Evolutionary conservation across 2,888 invertebrate genomes (phyloP).

Genomic region (Norana najaformis): DNA sequence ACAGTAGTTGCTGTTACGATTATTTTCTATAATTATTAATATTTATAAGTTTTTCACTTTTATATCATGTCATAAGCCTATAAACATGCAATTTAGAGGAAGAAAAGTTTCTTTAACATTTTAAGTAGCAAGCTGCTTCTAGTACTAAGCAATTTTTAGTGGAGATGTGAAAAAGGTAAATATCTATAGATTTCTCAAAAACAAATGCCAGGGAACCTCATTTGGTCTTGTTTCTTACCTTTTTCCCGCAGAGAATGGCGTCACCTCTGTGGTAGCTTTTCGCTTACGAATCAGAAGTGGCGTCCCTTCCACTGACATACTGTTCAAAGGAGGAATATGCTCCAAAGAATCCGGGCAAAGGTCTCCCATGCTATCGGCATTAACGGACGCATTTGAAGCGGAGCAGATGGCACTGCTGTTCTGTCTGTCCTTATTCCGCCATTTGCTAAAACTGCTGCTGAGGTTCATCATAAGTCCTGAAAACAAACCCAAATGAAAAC

Average conservation of each 20-base stretch:
- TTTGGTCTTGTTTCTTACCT: conserved; percentile 32
- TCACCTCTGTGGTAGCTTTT: conserved; percentile 38
- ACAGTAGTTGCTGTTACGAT: not conserved
- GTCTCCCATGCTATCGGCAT: not conserved
- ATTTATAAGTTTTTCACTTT: not conserved
- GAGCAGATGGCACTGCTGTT: conserved; percentile 39
- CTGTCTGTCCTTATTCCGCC: conserved; percentile 46
- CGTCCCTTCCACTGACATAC: conserved; percentile 27
- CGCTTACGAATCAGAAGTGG: conserved; percentile 40
- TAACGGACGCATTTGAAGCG: not conserved
- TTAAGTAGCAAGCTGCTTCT: not conserved
- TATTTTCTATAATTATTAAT: not conserved
- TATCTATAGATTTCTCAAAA: not conserved
- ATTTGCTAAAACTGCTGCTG: conserved; percentile 55
- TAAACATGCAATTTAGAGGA: not conserved
- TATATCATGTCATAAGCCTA: not conserved
- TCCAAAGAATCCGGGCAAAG: not conserved
- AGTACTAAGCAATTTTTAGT: not conserved
- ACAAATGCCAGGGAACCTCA: too few relatives aligned
- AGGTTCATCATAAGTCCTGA: conserved; percentile 57
- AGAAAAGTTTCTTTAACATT: not conserved
- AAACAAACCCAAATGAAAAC: not conserved
- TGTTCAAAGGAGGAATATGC: not conserved
- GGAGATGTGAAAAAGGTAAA: not conserved
- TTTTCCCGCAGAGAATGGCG: conserved; percentile 41